phyloP scores from a whole-genome alignment of 2,888 invertebrate genomes.

The Dasysyrphus albostriatus region DNA sequence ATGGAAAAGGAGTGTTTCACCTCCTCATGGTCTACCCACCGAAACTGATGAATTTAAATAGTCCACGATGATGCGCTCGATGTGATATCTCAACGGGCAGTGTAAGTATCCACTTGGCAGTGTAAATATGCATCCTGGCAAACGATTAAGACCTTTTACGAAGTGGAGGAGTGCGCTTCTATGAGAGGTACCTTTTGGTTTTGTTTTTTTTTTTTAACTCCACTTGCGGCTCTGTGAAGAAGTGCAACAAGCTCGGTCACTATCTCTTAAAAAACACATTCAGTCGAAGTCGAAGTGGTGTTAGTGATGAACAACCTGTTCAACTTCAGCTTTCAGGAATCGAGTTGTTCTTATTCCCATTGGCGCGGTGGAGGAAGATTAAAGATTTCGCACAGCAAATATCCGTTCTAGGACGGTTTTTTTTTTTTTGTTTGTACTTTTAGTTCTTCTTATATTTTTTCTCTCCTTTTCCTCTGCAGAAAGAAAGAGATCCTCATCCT shows the following conservation, averaged over 20 bases:
- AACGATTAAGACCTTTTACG: conserved; percentile 67
- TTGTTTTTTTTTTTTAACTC: conserved; percentile 1
- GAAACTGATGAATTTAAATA: conserved; percentile 73
- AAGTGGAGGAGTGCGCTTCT: conserved; percentile 33
- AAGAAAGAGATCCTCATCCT: conserved; percentile 23
- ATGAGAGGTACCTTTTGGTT: neutral
- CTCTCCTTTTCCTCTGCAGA: neutral
- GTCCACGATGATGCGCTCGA: conserved; percentile 64
- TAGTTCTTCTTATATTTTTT: neutral
- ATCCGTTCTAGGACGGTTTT: conserved; percentile 65
- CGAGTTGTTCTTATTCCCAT: conserved; percentile 37
- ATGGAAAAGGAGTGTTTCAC: conserved; percentile 66
- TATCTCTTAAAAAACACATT: conserved; percentile 19
- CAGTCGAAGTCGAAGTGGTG: neutral
- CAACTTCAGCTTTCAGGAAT: conserved; percentile 25
- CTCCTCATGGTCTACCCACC: conserved; percentile 36
- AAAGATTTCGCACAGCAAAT: conserved; percentile 71
- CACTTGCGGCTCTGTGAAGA: neutral
- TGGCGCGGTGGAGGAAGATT: conserved; percentile 35
- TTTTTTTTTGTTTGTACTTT: neutral
- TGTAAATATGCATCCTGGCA: conserved; percentile 64
- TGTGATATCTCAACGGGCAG: conserved; percentile 54
- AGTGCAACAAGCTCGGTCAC: conserved; percentile 20
- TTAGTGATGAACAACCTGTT: conserved; percentile 70
- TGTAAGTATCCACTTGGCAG: conserved; percentile 62